A percentile compares a stretch with the other conserved stretches of the same genome.
Evolutionary conservation across 2,888 invertebrate species (phyloP).

Genomic region (Acleris sparsana): DNA sequence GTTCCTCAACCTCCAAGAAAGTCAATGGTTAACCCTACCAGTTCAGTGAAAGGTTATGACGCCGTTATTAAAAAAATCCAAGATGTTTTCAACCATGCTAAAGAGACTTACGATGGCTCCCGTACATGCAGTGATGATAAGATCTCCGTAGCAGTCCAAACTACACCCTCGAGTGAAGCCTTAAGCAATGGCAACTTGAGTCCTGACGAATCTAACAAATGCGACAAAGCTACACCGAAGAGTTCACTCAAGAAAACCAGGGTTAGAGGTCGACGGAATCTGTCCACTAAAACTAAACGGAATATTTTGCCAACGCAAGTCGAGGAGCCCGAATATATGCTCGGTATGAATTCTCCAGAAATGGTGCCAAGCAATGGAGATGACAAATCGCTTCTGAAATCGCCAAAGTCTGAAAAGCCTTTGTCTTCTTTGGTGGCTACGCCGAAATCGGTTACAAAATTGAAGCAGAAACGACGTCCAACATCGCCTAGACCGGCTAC

Average conservation of each 20-base stretch:
- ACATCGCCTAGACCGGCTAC: conserved; percentile 74
- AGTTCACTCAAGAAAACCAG: conserved; percentile 77
- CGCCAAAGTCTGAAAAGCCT: conserved; percentile 72
- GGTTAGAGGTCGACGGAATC: conserved; percentile 71
- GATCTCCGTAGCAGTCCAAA: conserved; percentile 71
- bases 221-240: conserved; percentile 78
- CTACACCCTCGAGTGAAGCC: conserved; percentile 58
- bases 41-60: conserved; percentile 74
- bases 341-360: conserved; percentile 78
- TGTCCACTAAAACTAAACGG: conserved; percentile 73
- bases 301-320: conserved; percentile 71
- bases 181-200: conserved; percentile 75
- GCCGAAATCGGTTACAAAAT: conserved; percentile 72
- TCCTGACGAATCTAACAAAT: conserved; percentile 69
- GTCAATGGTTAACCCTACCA: conserved; percentile 66
- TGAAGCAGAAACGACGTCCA: conserved; percentile 72
- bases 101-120: conserved; percentile 62
- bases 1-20: conserved; percentile 78
- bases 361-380: conserved; percentile 74
- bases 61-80: conserved; percentile 71
- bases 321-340: conserved; percentile 74
- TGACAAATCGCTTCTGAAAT: conserved; percentile 59
- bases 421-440: conserved; percentile 63
- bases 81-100: conserved; percentile 72
- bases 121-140: conserved; percentile 67